Percentiles rank a stretch among this genome's conserved stretches.
phyloP scores from a whole-genome alignment of 2,113 vertebrate genomes.

The Hippocampus zosterae region DNA sequence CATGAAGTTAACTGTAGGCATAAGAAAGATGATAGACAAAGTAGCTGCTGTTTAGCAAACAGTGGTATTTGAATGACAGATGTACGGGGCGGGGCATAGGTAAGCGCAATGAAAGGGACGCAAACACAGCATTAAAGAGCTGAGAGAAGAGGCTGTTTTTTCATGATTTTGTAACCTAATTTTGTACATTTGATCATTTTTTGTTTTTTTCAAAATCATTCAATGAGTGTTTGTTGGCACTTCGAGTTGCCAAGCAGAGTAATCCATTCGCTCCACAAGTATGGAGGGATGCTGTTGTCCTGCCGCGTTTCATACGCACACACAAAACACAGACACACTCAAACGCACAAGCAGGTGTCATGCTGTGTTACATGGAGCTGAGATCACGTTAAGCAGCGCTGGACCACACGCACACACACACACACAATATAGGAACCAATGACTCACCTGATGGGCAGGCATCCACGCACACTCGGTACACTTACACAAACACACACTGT shows the following conservation, averaged over 20 bases:
- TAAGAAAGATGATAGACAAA: neutral
- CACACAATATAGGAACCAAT: slow-evolving; percentile 39
- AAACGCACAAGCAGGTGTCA: slow-evolving; percentile 76
- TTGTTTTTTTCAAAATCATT: neutral
- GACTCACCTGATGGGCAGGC: slow-evolving; percentile 44
- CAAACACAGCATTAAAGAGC: neutral
- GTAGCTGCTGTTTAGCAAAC: too few species aligned
- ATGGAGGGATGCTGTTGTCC: slow-evolving; percentile 74
- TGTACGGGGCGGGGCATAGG: neutral
- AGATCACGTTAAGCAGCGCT: slow-evolving; percentile 97
- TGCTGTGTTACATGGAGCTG: slow-evolving; percentile 95
- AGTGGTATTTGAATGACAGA: neutral
- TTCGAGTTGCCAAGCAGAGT: slow-evolving; percentile 78
- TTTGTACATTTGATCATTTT: neutral
- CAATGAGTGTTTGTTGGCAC: slow-evolving; percentile 64
- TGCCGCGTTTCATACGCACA: slow-evolving; percentile 56
- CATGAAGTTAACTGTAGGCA: neutral
- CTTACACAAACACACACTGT: slow-evolving; percentile 44
- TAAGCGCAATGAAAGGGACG: neutral
- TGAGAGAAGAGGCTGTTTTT: neutral
- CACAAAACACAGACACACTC: slow-evolving; percentile 48
- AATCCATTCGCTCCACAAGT: slow-evolving; percentile 96
- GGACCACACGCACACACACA: slow-evolving; percentile 67
- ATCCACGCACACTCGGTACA: slow-evolving; percentile 17
- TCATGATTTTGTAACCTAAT: neutral